Conservation (phyloP, 1,140 invertebrate species). For the Leptoteleia sp. region DNA sequence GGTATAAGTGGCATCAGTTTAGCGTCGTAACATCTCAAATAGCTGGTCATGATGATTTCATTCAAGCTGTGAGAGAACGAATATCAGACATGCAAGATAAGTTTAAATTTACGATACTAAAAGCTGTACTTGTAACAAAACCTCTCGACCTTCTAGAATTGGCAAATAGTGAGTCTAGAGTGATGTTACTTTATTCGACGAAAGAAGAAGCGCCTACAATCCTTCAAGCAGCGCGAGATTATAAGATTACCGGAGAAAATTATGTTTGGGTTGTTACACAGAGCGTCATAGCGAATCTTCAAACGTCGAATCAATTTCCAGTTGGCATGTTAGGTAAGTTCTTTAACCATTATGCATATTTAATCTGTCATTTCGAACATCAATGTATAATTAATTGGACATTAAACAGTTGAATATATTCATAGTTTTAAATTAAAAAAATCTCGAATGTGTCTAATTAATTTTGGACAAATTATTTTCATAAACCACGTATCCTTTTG, state of each 20-base stretch:
- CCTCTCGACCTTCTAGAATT: conserved; percentile 86
- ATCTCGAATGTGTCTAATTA: too few relatives aligned
- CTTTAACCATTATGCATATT: not conserved
- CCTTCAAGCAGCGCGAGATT: conserved; percentile 88
- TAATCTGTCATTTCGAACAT: not conserved
- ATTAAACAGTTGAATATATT: too few relatives aligned
- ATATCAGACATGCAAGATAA: conserved; percentile 91
- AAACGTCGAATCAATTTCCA: conserved; percentile 91
- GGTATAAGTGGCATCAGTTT: conserved; percentile 98
- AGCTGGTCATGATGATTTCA: conserved; percentile 96
- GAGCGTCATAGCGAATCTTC: conserved; percentile 91
- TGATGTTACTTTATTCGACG: conserved; percentile 96
- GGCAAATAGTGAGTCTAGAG: conserved; percentile 94
- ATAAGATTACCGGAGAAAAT: conserved; percentile 95
- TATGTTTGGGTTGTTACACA: conserved; percentile 99
- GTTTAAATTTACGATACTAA: conserved; percentile 94
- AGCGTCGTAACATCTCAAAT: conserved; percentile 96
- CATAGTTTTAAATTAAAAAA: too few relatives aligned
- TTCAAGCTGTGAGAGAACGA: conserved; percentile 93
- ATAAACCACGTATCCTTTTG: too few relatives aligned
- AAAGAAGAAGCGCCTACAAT: conserved; percentile 93
- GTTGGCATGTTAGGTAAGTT: conserved; percentile 95
- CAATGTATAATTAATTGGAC: not conserved
- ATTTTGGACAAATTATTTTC: too few relatives aligned
- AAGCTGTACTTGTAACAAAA: conserved; percentile 89